phyloP scores from a whole-genome alignment of 1,140 invertebrate genomes.

The Panonychus citri region DNA sequence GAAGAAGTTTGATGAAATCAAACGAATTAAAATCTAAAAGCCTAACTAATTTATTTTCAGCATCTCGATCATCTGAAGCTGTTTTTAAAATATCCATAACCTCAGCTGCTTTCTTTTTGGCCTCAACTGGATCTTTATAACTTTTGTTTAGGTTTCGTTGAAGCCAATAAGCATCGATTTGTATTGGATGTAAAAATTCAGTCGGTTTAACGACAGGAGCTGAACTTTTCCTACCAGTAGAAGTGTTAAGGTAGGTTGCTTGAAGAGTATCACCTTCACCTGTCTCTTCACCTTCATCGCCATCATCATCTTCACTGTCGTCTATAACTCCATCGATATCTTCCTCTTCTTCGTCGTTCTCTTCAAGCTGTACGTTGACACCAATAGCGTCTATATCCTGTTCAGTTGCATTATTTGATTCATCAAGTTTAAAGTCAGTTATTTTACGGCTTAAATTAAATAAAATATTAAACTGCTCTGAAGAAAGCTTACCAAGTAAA shows the following conservation, averaged over 20 bases:
- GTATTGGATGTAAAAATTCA: conserved; percentile 51
- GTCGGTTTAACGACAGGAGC: conserved; percentile 32
- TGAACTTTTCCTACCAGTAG: conserved; percentile 4
- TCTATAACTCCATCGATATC: conserved; percentile 69
- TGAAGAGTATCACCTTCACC: conserved; percentile 26
- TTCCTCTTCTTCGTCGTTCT: conserved; percentile 57
- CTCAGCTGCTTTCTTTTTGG: conserved; percentile 80
- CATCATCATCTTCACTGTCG: conserved; percentile 40
- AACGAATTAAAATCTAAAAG: conserved; percentile 78
- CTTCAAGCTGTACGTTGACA: conserved; percentile 96
- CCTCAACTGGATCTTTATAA: conserved; percentile 75
- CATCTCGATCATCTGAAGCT: conserved; percentile 74
- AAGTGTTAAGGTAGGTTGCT: conserved; percentile 10
- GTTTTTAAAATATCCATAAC: conserved; percentile 67
- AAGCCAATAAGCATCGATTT: conserved; percentile 98
- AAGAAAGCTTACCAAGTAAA: conserved; percentile 56
- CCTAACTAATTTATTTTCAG: conserved; percentile 84
- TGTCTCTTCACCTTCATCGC: conserved; percentile 63
- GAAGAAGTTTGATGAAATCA: conserved; percentile 84
- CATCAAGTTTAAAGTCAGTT: conserved; percentile 75
- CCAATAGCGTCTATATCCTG: conserved; percentile 91
- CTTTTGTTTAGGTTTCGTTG: conserved; percentile 77
- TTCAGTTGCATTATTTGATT: conserved; percentile 31
- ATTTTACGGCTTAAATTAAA: conserved; percentile 96
- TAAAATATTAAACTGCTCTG: conserved; percentile 80